Conservation (phyloP, 37 sponge, comb jelly and placozoan genomes). For the Beroe ovata region DNA sequence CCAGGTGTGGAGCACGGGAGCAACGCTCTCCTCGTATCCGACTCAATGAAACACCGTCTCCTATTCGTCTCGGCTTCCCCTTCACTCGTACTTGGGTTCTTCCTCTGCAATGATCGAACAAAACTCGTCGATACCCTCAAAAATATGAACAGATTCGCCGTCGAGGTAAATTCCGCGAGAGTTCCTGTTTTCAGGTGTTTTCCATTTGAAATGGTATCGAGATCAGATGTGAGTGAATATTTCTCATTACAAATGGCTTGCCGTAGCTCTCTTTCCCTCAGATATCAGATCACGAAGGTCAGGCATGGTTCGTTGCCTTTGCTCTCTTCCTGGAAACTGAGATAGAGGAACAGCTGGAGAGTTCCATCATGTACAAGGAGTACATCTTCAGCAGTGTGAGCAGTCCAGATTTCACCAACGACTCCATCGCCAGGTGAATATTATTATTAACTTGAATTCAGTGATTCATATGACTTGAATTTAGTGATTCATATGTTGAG, state of each 20-base stretch:
- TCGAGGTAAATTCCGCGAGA: not conserved
- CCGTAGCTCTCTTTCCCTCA: not conserved
- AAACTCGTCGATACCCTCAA: slow-evolving; percentile 12
- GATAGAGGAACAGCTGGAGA: slow-evolving; percentile 46
- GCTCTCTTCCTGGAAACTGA: slow-evolving; percentile 54
- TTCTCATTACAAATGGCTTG: no score
- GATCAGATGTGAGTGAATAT: no score
- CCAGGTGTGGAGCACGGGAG: slow-evolving; percentile 63
- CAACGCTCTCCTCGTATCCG: slow-evolving; percentile 25
- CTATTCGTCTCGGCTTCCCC: slow-evolving; percentile 53
- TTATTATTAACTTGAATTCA: no score
- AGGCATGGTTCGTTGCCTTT: slow-evolving; percentile 62
- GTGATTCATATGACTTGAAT: no score
- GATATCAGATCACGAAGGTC: slow-evolving; percentile 59
- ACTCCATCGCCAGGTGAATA: slow-evolving; percentile 42
- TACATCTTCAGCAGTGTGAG: slow-evolving; percentile 64
- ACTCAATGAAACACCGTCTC: slow-evolving; percentile 44
- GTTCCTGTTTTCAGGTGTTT: not conserved
- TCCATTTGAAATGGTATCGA: no score
- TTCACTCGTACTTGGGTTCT: slow-evolving; percentile 24
- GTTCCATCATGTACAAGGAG: slow-evolving; percentile 59
- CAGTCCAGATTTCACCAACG: slow-evolving; percentile 60
- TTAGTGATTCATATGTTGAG: no score
- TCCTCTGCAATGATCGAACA: slow-evolving; percentile 17
- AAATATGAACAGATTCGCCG: slow-evolving; percentile 66